Base-by-base conservation (phyloP, 2,113 vertebrate genomes). In the Toxotes jaculatrix region DNA sequence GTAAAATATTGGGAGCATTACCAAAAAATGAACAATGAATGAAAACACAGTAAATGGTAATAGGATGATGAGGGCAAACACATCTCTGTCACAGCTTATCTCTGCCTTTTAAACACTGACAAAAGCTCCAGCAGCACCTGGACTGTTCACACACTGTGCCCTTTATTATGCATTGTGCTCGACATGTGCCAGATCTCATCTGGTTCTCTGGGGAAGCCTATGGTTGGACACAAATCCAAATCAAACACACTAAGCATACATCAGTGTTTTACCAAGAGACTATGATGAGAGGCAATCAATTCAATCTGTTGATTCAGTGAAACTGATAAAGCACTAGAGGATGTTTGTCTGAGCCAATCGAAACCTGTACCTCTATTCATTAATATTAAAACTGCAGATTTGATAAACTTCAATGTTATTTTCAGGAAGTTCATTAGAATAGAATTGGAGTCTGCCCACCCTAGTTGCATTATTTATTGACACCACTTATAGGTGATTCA, bases 121-220 rank as follows among this genome's bases (percentile, higher is more conserved):
- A 85, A 89, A 85, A 77, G 82, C 78, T n/a, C 1, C 12, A 75
- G 65, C 47, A 82, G 73, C 91, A 92, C 73, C 92, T 93, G 92
- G 65, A 68, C 74, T 66, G 55, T 80, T 89, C 86, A 78, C 89
- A 90, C 77, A 65, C 78, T 14, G 8, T 11, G 23, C 45, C 85
- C 66, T 89, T 91, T 81, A n/a, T 81, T 68, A 8, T 21, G 42
- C 43, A 69, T 87, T 91, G 78, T 88, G 74, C 23, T 66, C 5
- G 3, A 72, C 69, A 81, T 83, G 70, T 75, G 74, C 61, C 8
- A n/a, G 32, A 36, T 49, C 68, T 70, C 60, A 31, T 59, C 45
- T 31, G 23, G 27, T 65, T 66, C 47, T 62, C 38, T 40, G 27
- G n/a, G 7, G 59, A 83, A 66, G 21, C 69, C 19, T 61, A 3